Evolutionary conservation across 1,140 invertebrate species (phyloP), one percentile per base, ranked within the genome.

Genomic region (Mamestra configurata): DNA sequence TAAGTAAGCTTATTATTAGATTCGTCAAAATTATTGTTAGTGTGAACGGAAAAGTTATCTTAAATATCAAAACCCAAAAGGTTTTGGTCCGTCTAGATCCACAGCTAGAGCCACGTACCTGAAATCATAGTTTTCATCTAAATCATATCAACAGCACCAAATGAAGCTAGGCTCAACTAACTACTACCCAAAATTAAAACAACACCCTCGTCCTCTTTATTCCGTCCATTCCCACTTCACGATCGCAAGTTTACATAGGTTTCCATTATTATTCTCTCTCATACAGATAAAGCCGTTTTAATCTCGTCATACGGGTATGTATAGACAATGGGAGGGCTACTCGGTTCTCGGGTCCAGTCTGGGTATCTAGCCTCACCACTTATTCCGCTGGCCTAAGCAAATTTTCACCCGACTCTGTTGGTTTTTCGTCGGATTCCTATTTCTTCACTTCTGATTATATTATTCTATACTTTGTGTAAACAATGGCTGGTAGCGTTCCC

Each of bases 371-470:
- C 85, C 61, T 59, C 85, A 85, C 89, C 91, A 93, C 92, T 93
- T 91, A 92, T 93, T 91, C 90, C 92, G 90, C 91, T 93, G 89
- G 89, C 92, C 93, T 95, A 94, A 95, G 93, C 93, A 95, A 95
- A 95, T 94, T 94, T 92, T 87, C 89, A 82, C 84, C 90, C 83
- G 89, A 61, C 90, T 86, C 86, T 95, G 93, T 95, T 95, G 92
- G 85, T 95, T 95, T 95, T 95, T 94, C 90, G 85, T 66, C 85
- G 90, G 91, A 94, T 92, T 94, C 89, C 92, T 93, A 92, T 94
- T 94, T 95, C 93, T 95, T 95, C 93, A 94, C 92, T 92, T 92
- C 92, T 93, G 93, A 94, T 94, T 93, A 95, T 94, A 91, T 95
- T 93, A 94, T 94, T 93, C 88, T 86, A 94, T 93, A 94, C 92